Conservation (phyloP, 2,797 vertebrate species). For the Characodon lateralis region DNA sequence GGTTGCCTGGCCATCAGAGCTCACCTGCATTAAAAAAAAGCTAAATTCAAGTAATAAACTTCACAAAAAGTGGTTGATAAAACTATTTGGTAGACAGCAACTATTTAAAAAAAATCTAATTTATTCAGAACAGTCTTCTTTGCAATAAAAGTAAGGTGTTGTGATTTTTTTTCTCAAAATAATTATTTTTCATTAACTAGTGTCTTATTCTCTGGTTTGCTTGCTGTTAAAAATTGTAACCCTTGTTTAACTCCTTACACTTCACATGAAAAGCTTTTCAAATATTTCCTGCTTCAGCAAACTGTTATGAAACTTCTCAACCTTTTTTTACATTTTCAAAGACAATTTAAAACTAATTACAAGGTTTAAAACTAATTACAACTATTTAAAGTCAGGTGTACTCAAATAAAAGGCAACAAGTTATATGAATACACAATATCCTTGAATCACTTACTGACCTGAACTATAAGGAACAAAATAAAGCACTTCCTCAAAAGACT, state of each 20-base stretch:
- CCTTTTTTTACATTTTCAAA: not conserved
- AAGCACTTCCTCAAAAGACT: not conserved
- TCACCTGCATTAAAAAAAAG: not conserved
- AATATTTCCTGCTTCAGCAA: not conserved
- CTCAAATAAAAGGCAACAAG: not conserved
- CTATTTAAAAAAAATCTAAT: not conserved
- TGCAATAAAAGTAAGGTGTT: not conserved
- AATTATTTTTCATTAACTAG: slow-evolving; percentile 2
- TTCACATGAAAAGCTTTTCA: slow-evolving; percentile 25
- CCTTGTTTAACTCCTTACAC: not conserved
- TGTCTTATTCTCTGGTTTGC: not conserved
- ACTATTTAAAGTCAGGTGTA: not conserved
- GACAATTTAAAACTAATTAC: not conserved
- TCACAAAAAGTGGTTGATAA: not conserved
- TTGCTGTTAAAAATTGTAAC: not conserved
- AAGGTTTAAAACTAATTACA: not conserved
- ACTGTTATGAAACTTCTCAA: not conserved
- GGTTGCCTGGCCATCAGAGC: not conserved
- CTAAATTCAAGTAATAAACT: not conserved
- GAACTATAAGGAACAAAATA: not conserved
- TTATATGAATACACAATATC: not conserved
- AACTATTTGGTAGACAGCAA: not conserved
- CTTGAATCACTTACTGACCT: not conserved
- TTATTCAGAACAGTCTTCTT: no score
- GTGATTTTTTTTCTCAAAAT: not conserved